Evolutionary conservation across 2,888 invertebrate genomes (phyloP).

Genomic region (Chloroclystis v-ata): DNA sequence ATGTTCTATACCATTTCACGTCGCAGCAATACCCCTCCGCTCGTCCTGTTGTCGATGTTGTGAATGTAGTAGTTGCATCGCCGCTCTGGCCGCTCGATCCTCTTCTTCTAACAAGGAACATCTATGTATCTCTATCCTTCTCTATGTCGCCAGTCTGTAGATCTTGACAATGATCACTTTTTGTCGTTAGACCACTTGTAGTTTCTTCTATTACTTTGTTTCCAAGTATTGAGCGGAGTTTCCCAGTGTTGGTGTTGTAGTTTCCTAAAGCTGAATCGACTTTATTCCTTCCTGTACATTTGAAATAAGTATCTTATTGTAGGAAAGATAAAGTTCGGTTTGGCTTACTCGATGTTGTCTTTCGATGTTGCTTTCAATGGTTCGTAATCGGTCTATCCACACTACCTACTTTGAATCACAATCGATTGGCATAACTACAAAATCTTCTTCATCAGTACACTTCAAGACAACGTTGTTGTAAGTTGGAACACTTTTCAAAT

Average conservation of each 20-base stretch:
- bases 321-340: slow-evolving; percentile 48
- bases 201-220: slow-evolving; percentile 69
- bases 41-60: slow-evolving; percentile 73
- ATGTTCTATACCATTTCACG: slow-evolving; percentile 69
- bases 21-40: slow-evolving; percentile 65
- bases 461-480: slow-evolving; percentile 51
- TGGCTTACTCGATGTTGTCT: slow-evolving; percentile 71
- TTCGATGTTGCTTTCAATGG: slow-evolving; percentile 76
- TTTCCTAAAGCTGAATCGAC: slow-evolving; percentile 60
- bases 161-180: slow-evolving; percentile 60
- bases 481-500: slow-evolving; percentile 45
- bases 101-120: slow-evolving; percentile 66
- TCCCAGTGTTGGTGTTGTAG: slow-evolving; percentile 68
- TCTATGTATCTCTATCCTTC: slow-evolving; percentile 63
- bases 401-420: slow-evolving; percentile 61
- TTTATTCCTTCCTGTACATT: slow-evolving; percentile 19
- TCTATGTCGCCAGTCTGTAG: slow-evolving; percentile 70
- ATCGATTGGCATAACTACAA: slow-evolving; percentile 52
- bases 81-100: slow-evolving; percentile 62
- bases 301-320: slow-evolving; percentile 14
- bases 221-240: slow-evolving; percentile 67
- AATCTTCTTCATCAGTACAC: slow-evolving; percentile 50
- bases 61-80: slow-evolving; percentile 76
- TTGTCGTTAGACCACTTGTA: slow-evolving; percentile 71
- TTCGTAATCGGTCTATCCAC: slow-evolving; percentile 70